Evolutionary conservation across 2,797 vertebrate species (phyloP).

Genomic region (Sternarchorhynchus goeldii): DNA sequence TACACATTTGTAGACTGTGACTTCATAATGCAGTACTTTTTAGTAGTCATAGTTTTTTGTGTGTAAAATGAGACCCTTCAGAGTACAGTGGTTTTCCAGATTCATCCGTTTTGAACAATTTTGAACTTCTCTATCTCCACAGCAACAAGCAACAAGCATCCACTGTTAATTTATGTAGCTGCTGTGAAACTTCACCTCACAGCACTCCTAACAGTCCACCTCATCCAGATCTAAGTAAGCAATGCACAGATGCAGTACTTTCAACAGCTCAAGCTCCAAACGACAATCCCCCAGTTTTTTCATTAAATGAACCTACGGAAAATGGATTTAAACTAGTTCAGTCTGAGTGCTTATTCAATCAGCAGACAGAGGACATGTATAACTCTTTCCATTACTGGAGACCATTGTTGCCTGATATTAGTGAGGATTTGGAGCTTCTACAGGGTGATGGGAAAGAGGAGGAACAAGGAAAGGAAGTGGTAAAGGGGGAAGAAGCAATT

Average conservation of each 20-base stretch:
- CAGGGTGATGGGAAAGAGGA: slow-evolving; percentile 65
- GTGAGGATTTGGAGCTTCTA: slow-evolving; percentile 82
- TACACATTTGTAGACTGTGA: too few relatives aligned
- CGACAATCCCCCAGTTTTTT: slow-evolving; percentile 37
- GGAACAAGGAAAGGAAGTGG: slow-evolving; percentile 53
- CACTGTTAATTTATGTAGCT: slow-evolving; percentile 20
- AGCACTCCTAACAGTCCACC: background rate
- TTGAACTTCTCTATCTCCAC: background rate
- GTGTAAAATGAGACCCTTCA: too few relatives aligned
- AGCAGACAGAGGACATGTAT: slow-evolving; percentile 76
- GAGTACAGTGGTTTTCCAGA: background rate
- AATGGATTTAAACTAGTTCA: slow-evolving; percentile 34
- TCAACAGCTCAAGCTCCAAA: background rate
- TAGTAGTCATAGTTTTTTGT: too few relatives aligned
- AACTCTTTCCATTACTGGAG: slow-evolving; percentile 88
- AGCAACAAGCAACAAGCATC: slow-evolving; percentile 7
- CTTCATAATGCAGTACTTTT: too few relatives aligned
- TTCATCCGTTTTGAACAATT: background rate
- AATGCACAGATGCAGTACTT: background rate
- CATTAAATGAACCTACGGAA: slow-evolving; percentile 60
- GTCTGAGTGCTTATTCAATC: slow-evolving; percentile 3
- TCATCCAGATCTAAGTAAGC: background rate
- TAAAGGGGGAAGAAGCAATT: slow-evolving; percentile 29
- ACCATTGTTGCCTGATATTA: slow-evolving; percentile 87
- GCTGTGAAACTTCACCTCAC: background rate